Base-by-base conservation (phyloP, 2,113 vertebrate species). In the Geothlypis trichas region DNA sequence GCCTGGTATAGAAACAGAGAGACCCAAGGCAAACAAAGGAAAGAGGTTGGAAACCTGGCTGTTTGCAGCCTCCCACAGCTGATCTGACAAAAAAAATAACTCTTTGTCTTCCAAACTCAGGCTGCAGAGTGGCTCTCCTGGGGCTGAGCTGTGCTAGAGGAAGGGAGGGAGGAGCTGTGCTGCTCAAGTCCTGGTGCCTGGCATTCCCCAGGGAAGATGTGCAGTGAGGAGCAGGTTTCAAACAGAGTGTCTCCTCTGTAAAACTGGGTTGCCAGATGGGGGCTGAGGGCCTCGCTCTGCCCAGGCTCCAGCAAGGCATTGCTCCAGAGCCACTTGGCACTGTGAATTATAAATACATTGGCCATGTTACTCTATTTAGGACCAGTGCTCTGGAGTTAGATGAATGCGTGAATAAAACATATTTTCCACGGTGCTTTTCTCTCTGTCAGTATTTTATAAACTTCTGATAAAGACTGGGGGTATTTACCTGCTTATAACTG, bases 1-100 rank as follows among this genome's bases (percentile, higher is more conserved):
- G 81, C 89, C 65, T 84, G 83, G 73, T 89, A 86, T 7, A 96
- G 95, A 92, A 92, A 77, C 73, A 6, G 59, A 86, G 63, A 81
- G 74, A 89, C 79, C 74, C 46, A 65, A 85, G 84, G 89, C 96
- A 94, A 95, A 93, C 88, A 93, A 92, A 84, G 89, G 94, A 65
- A 91, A 68, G 87, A 71, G 66, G 31, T 22, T 95, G 89, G 95
- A 88, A 95, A 87, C 92, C 63, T 92, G 77, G n/a, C 49, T 83
- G 39, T 62, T 93, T 35, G 46, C 58, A 72, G 84, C 69, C 47
- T 80, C 87, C 52, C 6, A 11, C 76, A 75, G 61, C 41, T 87
- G 71, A 58, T 77, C 82, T 87, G 77, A 41, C 0, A 1, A 91
- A 93, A 91, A 93, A 97, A 96, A 77, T 26, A 81, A 57, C 65